Percentiles rank a stretch among this genome's conserved stretches.
phyloP scores from a whole-genome alignment of 2,888 invertebrate genomes.

The Emmelina monodactyla region DNA sequence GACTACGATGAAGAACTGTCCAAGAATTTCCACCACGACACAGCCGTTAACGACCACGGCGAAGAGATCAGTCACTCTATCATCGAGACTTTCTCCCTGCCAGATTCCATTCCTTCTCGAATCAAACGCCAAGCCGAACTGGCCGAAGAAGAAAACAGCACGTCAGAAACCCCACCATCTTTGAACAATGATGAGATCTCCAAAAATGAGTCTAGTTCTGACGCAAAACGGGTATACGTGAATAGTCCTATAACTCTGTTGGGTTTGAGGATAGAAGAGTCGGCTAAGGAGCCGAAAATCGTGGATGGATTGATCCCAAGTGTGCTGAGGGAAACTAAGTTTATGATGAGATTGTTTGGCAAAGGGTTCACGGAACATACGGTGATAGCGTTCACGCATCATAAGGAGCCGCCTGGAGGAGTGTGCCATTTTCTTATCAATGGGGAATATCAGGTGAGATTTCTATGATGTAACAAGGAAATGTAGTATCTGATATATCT shows the following conservation, averaged over 20 bases:
- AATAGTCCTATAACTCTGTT: conserved; percentile 22
- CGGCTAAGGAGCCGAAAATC: conserved; percentile 43
- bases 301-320: conserved; percentile 46
- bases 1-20: conserved; percentile 9
- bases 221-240: conserved; percentile 8
- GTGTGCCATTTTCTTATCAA: conserved; percentile 29
- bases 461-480: too few relatives aligned
- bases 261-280: conserved; percentile 45
- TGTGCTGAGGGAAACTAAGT: conserved; percentile 33
- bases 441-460: conserved; percentile 35
- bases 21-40: conserved; percentile 20
- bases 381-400: conserved; percentile 42
- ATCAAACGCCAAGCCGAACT: conserved; percentile 1
- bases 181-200: neutral
- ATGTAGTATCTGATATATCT: too few relatives aligned
- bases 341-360: conserved; percentile 42
- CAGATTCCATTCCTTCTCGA: neutral
- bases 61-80: conserved; percentile 17
- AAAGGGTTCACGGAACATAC: conserved; percentile 34
- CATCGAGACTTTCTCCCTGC: conserved; percentile 22
- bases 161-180: neutral
- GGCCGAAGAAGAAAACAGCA: neutral
- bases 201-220: conserved; percentile 13
- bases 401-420: conserved; percentile 22
- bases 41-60: conserved; percentile 21